Percentiles rank a stretch among this genome's conserved stretches.
Evolutionary conservation across 2,113 vertebrate species (phyloP).

Genomic region (Laterallus jamaicensis): DNA sequence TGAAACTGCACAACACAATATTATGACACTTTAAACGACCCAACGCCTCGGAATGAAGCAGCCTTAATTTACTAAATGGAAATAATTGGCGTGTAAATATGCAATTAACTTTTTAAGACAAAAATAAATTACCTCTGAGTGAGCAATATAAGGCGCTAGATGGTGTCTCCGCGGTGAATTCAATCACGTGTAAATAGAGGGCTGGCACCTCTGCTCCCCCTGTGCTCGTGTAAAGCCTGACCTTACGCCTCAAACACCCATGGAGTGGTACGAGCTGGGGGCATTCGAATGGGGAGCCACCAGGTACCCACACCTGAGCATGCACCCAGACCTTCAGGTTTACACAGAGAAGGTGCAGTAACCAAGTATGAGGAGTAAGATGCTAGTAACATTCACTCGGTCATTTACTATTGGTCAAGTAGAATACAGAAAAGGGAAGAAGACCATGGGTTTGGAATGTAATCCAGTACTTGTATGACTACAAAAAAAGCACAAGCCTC

Average conservation of each 20-base stretch:
- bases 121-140: not conserved
- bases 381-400: not conserved
- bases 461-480: not conserved
- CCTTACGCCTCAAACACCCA: not conserved
- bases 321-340: not conserved
- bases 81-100: not conserved
- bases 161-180: not conserved
- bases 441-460: not conserved
- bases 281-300: not conserved
- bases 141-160: not conserved
- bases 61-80: not conserved
- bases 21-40: not conserved
- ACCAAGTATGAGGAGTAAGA: not conserved
- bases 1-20: not conserved
- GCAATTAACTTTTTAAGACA: not conserved
- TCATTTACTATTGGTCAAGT: not conserved
- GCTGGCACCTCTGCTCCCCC: not conserved
- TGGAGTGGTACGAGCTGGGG: not conserved
- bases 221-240: not conserved
- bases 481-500: not conserved
- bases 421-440: not conserved
- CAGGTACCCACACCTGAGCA: accelerated
- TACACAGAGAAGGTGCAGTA: not conserved
- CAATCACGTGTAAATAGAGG: not conserved
- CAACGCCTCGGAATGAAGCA: not conserved